A percentile compares a stretch with the other conserved stretches of the same genome.
phyloP scores from a whole-genome alignment of 2,797 vertebrate genomes.

The Parauchenoglanis ngamensis region DNA sequence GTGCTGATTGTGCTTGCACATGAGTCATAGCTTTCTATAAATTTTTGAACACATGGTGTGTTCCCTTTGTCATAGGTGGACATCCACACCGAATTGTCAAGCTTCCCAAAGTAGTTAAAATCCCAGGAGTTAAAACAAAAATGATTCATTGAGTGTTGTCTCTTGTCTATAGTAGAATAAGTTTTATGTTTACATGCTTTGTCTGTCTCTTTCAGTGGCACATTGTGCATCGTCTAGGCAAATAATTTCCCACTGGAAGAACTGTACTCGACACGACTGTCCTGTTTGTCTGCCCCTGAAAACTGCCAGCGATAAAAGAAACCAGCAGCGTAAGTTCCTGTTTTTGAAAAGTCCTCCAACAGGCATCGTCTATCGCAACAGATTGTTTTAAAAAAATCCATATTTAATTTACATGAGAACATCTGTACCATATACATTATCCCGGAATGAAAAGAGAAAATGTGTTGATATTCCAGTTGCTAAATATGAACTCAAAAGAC shows the following conservation, averaged over 20 bases:
- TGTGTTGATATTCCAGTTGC: not conserved
- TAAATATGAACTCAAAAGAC: not conserved
- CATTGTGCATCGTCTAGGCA: slow-evolving; percentile 99
- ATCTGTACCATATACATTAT: too few relatives aligned
- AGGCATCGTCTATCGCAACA: not conserved
- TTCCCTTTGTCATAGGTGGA: not conserved
- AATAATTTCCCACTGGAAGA: slow-evolving; percentile 99
- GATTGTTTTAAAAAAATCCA: too few relatives aligned
- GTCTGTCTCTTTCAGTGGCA: slow-evolving; percentile 70
- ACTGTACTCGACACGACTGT: slow-evolving; percentile 98
- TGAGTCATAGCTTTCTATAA: not conserved
- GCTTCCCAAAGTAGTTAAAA: not conserved
- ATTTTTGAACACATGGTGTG: not conserved
- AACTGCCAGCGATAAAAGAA: slow-evolving; percentile 97
- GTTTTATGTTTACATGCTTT: not conserved
- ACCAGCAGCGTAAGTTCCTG: slow-evolving; percentile 88
- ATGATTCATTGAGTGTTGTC: not conserved
- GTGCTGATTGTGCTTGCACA: too few relatives aligned
- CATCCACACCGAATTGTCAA: not conserved
- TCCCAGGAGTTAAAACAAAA: not conserved
- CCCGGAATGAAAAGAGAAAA: not conserved
- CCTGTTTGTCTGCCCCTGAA: slow-evolving; percentile 97
- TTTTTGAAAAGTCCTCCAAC: not conserved
- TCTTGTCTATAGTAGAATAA: not conserved
- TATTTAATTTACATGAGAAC: too few relatives aligned